A percentile compares a stretch with the other conserved stretches of the same genome.
Evolutionary conservation across 2,113 vertebrate species (phyloP).

Genomic region (Syngnathus typhle): DNA sequence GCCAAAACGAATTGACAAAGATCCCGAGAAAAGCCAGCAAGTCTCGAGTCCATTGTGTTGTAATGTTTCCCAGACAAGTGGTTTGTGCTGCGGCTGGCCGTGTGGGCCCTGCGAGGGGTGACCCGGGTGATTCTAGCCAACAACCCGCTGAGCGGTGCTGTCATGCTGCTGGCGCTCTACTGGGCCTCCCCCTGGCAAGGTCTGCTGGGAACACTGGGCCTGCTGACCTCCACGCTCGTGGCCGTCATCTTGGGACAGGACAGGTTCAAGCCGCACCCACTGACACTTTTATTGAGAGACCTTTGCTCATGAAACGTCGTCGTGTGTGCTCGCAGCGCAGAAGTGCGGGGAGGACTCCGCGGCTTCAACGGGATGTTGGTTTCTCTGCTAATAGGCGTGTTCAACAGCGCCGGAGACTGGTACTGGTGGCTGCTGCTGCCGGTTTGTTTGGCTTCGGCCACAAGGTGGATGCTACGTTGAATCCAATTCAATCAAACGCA

Average conservation of each 20-base stretch:
- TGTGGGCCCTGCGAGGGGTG: conserved; percentile 66
- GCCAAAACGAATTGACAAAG: too few relatives aligned
- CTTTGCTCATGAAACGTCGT: not conserved
- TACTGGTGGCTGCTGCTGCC: conserved; percentile 72
- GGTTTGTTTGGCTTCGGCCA: conserved; percentile 52
- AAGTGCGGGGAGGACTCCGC: conserved; percentile 59
- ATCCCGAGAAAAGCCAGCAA: too few relatives aligned
- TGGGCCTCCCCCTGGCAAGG: conserved; percentile 69
- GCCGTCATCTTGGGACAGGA: conserved; percentile 65
- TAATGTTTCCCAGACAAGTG: conserved; percentile 49
- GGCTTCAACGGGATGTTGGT: conserved; percentile 72
- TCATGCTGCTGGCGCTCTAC: conserved; percentile 62
- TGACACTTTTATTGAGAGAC: not conserved
- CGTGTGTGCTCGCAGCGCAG: conserved; percentile 45
- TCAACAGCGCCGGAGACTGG: conserved; percentile 68
- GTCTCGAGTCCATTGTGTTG: not conserved
- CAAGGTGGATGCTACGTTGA: conserved; percentile 40
- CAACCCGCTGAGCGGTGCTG: conserved; percentile 69
- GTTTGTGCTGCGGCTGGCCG: conserved; percentile 60
- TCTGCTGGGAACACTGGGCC: conserved; percentile 64
- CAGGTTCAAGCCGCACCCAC: conserved; percentile 38
- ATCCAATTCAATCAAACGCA: too few relatives aligned
- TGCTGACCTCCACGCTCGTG: conserved; percentile 64
- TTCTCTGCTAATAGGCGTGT: conserved; percentile 68
- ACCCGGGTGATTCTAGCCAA: conserved; percentile 67